phyloP scores from a whole-genome alignment of 2,797 vertebrate species.

The Saxicola maurus region DNA sequence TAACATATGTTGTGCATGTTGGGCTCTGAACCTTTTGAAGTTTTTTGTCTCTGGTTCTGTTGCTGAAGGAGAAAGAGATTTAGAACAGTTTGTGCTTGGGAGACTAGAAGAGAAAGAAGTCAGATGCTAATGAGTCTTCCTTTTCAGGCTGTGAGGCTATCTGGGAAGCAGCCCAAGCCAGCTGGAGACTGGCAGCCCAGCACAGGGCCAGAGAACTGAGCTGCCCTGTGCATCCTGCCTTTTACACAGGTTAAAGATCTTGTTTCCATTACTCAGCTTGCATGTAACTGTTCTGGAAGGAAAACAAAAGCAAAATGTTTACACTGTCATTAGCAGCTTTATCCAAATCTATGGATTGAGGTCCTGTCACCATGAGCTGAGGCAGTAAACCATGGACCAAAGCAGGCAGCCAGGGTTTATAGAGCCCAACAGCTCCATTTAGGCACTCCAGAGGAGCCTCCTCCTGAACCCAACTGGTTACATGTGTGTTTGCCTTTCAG shows the following conservation, averaged over 20 bases:
- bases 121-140: background rate
- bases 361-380: fast-evolving
- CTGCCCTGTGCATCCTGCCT: background rate
- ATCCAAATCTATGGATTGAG: background rate
- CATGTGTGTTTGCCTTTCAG: background rate
- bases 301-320: background rate
- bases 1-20: background rate
- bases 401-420: background rate
- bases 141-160: background rate
- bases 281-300: background rate
- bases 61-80: background rate
- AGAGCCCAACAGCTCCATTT: fast-evolving
- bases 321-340: background rate
- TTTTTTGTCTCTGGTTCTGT: background rate
- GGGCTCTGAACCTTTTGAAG: background rate
- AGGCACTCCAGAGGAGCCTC: background rate
- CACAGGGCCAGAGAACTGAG: background rate
- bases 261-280: background rate
- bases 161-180: background rate
- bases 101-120: background rate
- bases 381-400: fast-evolving
- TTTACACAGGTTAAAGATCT: background rate
- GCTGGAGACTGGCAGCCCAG: background rate
- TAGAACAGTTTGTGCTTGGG: background rate
- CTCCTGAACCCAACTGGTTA: background rate